Base-by-base conservation (phyloP, 1,140 invertebrate genomes). In the Apis laboriosa region DNA sequence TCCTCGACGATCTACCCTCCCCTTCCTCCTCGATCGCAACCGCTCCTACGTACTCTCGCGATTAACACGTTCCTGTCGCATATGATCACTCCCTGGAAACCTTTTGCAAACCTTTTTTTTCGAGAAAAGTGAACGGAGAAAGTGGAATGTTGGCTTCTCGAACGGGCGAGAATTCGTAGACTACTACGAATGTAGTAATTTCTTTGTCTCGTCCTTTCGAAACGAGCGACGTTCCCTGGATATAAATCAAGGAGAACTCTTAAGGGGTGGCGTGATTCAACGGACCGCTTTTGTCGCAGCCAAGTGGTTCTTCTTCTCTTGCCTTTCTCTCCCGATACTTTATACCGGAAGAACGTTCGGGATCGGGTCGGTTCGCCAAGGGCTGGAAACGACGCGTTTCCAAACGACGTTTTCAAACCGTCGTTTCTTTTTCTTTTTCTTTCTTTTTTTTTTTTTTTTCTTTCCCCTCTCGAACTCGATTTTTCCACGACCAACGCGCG, bases 191-290 rank as follows among this genome's bases (percentile, higher is more conserved):
- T 86, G 77, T 43, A 77, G 88, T 90, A 91, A 91, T 92, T 92
- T 89, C 86, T 90, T 90, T 80, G 86, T 79, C 34, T 43, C 89
- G 82, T 88, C 88, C 84, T 91, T 89, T 81, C 80, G 77, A 58
- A 73, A 71, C 86, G 87, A 77, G 73, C 86, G 86, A 77, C 66
- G 67, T 78, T 79, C 83, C 77, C 78, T 85, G 81, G 84, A 80
- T 91, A 92, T 92, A 92, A 92, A 92, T 93, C 92, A 93, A 90
- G 88, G 84, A 76, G 51, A 74, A 58, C 84, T 84, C 75, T 87
- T 81, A 85, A 90, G 90, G 34, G 90, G 88, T 84, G 89, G 83
- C 86, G 82, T 90, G 91, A 92, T 92, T 92, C 90, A 91, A 87
- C 91, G 87, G 89, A 87, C 80, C 87, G 91, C 91, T 91, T 92